Evolutionary conservation across 1,140 invertebrate species (phyloP), one percentile per base, ranked within the genome.

Genomic region (Polypedilum pembai): DNA sequence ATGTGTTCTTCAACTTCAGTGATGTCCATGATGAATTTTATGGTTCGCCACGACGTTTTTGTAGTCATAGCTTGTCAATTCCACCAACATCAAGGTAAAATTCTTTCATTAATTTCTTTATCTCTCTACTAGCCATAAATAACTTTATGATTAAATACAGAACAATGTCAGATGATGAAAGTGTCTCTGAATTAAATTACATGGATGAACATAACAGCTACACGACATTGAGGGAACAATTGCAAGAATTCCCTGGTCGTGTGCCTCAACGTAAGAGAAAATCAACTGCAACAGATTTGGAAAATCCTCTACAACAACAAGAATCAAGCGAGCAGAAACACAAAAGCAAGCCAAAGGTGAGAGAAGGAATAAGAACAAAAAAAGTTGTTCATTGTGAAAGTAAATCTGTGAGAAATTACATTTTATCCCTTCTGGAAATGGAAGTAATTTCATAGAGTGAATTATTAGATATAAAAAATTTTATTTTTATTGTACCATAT

Each of bases 141-240:
- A 33, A 33, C 24, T 33, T 33, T n/a, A n/a, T n/a, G n/a, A n/a
- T n/a, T n/a, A n/a, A n/a, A n/a, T n/a, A 33, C 24, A 33, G 24
- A 33, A 33, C 24, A 33, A 3, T 33, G 24, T 69, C 65, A 69
- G 8, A 4, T 8, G 65, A 18, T 69, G 65, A 69, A 18, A 20
- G 20, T 69, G 8, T 20, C 17, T 20, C 20, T 21, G 17, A 69
- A 18, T 18, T 18, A 4, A 69, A 21, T 69, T 69, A 81, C 74
- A 79, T 80, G 74, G 80, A 82, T 21, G 80, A 82, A 78, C 80
- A 80, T 74, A 81, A 78, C 75, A 82, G 81, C 75, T 82, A 79
- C 76, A 80, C 78, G 73, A 80, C 80, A 63, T 80, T 79, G n/a
- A 79, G 81, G 5, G 80, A 82, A 74, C 80, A 80, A 45, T 76